These are phyloP conservation scores for Carposina sasakii DNA, from an alignment of 1,140 invertebrate species.

Conservation along the genomic window DNA sequence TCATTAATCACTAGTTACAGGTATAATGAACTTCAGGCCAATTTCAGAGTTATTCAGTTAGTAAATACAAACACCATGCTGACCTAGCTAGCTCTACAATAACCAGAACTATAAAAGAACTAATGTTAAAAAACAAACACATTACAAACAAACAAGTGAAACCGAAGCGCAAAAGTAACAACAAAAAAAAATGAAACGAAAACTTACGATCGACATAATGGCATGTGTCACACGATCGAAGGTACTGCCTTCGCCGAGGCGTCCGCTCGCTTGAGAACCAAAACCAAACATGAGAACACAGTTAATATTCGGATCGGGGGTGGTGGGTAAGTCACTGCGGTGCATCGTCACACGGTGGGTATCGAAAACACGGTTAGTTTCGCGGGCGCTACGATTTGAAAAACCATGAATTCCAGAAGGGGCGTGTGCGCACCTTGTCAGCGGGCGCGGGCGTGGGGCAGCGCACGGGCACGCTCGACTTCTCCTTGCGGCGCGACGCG, in stretches of 20 bases:
- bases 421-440: conserved; percentile 54
- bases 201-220: conserved; percentile 73
- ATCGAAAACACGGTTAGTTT: conserved; percentile 33
- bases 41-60: no score
- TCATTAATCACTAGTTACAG: no score
- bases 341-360: conserved; percentile 53
- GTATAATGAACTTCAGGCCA: no score
- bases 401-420: conserved; percentile 56
- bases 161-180: conserved; percentile 38
- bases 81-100: no score
- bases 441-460: conserved; percentile 25
- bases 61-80: no score
- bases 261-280: conserved; percentile 19
- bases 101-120: conserved; percentile 1
- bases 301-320: no score
- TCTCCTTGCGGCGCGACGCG: conserved; percentile 17
- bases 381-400: conserved; percentile 29
- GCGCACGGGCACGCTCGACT: conserved; percentile 34
- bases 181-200: conserved; percentile 36
- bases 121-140: conserved; percentile 23
- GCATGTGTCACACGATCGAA: conserved; percentile 46
- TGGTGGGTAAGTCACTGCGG: conserved; percentile 40
- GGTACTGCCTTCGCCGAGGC: conserved; percentile 23
- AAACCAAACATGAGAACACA: conserved; percentile 24
- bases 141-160: conserved; percentile 23